Evolutionary conservation across 1,140 invertebrate genomes (phyloP).

Genomic region (Psilanteris sp.): DNA sequence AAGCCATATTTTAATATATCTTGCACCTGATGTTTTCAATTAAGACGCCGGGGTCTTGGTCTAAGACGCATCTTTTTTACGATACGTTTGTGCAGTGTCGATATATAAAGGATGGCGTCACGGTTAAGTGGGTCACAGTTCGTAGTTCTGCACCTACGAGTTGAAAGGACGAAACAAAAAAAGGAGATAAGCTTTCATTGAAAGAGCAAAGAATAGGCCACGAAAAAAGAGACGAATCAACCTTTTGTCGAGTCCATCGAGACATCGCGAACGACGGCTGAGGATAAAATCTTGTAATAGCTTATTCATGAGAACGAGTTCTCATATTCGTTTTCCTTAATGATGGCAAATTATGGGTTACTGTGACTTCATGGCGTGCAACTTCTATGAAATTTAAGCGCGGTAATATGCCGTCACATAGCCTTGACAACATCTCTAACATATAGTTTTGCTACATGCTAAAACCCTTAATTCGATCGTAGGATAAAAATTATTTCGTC

Average conservation of each 20-base stretch:
- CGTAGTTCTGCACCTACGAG: too few species aligned
- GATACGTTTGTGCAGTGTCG: too few species aligned
- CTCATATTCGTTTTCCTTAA: constrained; percentile 71
- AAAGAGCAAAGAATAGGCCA: too few species aligned
- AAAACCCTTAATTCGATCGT: constrained; percentile 4
- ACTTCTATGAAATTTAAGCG: constrained; percentile 65
- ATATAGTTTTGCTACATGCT: constrained; percentile 9
- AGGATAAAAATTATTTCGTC: constrained; percentile 1
- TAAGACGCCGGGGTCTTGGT: too few species aligned
- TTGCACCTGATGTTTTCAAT: too few species aligned
- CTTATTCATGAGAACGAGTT: constrained; percentile 68
- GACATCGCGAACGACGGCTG: constrained; percentile 24
- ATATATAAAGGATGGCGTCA: too few species aligned
- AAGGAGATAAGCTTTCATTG: too few species aligned
- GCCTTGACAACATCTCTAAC: constrained; percentile 58
- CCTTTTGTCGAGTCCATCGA: constrained; percentile 21
- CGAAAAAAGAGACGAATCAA: constrained; percentile 33
- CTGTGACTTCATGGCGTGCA: constrained; percentile 65
- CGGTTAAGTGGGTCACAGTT: too few species aligned
- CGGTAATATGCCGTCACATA: constrained; percentile 56
- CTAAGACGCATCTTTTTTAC: too few species aligned
- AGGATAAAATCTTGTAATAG: constrained; percentile 68
- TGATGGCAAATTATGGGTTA: constrained; percentile 75
- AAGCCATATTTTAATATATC: too few species aligned
- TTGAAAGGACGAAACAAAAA: too few species aligned